Base-by-base conservation (phyloP, 1,140 invertebrate species). In the Leptestheria dahalacensis region DNA sequence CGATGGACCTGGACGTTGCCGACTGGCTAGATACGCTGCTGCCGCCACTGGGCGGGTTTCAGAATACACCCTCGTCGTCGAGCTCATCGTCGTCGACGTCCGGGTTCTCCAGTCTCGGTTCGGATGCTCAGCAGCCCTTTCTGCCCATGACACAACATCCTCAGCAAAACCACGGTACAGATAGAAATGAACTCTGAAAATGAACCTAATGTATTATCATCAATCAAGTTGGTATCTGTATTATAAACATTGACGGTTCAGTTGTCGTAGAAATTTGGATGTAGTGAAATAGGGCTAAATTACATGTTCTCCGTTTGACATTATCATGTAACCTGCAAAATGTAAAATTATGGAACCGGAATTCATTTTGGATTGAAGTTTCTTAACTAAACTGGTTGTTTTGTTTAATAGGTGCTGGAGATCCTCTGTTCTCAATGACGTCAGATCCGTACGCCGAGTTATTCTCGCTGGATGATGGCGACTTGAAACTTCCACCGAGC, bases 11-110 rank as follows among this genome's bases (percentile, higher is more conserved):
- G 70, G 83, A 86, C 63, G 73, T 77, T 64, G 73, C 79, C 0
- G 81, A 83, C 65, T 86, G 84, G 84, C 68, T 87, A 48, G 83
- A 86, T 58, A 80, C 79, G 1, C 72, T 84, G 46, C 77, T 84
- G 70, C 73, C 73, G 0, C 68, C 61, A 75, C 66, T 6, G 68
- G 66, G 6, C 12, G 26, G 11, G 3, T 41, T 41, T 15, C 48
- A 52, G 20, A 28, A 48, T 10, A 2, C 48, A 18, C 58, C 53
- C 25, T 9, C 46, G 41, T 55, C 59, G 23, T 69, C 65, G 20
- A 71, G 48, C 21, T 29, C 53, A 12, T 55, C 53, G 3, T 55
- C 53, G 3, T 55, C 53, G 10, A 55, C 53, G 0, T 55, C 53
- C 12, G 53, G 53, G 1, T 55, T 55, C 53, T 55, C 53, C 53